These are phyloP conservation scores for Bruchidius siliquastri DNA, from an alignment of 2,888 invertebrate genomes.

Conservation along the genomic window DNA sequence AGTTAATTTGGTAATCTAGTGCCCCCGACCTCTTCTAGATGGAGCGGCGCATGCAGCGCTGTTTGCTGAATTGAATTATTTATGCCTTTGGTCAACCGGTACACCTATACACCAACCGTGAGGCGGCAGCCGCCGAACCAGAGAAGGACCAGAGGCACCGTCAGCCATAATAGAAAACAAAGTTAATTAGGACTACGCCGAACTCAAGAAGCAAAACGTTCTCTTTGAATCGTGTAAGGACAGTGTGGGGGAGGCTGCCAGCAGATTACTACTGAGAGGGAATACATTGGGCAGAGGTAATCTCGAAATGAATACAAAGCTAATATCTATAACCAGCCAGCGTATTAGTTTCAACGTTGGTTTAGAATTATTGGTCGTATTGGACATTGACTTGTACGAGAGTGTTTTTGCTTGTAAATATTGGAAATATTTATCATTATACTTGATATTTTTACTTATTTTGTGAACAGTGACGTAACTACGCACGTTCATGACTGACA, in stretches of 20 bases:
- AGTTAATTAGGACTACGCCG: constrained; percentile 41
- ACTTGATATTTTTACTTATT: too few relatives aligned
- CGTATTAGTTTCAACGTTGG: too few relatives aligned
- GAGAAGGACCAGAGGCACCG: background rate
- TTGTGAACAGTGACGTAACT: too few relatives aligned
- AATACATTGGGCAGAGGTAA: too few relatives aligned
- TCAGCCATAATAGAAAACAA: constrained; percentile 45
- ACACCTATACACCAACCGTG: constrained; percentile 29
- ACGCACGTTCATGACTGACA: too few relatives aligned
- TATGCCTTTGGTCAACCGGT: constrained; percentile 43
- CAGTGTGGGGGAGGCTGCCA: background rate
- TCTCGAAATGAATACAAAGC: too few relatives aligned
- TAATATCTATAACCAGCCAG: too few relatives aligned
- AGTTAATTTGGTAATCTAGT: constrained; percentile 44
- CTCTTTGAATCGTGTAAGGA: background rate
- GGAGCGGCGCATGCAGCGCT: constrained; percentile 17
- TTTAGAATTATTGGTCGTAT: too few relatives aligned
- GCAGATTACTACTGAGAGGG: too few relatives aligned
- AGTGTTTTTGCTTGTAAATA: too few relatives aligned
- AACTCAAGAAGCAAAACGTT: background rate
- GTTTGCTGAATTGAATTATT: constrained; percentile 45
- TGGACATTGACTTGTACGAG: too few relatives aligned
- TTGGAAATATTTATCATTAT: too few relatives aligned
- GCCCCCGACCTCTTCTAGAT: constrained; percentile 13
- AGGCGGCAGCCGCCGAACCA: background rate